Evolutionary conservation across 2,888 invertebrate genomes (phyloP).

Genomic region (Villa cingulata): DNA sequence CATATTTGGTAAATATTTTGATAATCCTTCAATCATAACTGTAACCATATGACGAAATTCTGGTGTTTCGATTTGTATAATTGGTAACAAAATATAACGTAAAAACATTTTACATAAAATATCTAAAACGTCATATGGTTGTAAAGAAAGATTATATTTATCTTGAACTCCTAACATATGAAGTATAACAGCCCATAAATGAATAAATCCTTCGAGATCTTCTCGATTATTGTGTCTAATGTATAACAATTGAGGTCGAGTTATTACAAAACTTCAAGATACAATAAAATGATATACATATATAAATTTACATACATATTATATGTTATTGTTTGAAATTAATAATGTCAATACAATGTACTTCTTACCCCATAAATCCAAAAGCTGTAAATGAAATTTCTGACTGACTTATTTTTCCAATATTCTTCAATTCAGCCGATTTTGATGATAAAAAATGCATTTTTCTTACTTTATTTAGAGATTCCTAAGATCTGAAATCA

Average conservation of each 20-base stretch:
- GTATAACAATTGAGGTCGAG: slow-evolving; percentile 47
- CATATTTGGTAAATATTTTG: no score
- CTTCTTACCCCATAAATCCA: slow-evolving; percentile 53
- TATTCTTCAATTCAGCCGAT: slow-evolving; percentile 33
- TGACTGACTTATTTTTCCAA: slow-evolving; percentile 50
- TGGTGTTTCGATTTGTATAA: slow-evolving; percentile 12
- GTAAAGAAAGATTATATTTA: slow-evolving; percentile 13
- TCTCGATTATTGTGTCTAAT: slow-evolving; percentile 42
- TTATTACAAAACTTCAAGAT: slow-evolving; percentile 39
- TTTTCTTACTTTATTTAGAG: slow-evolving; percentile 45
- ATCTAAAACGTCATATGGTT: slow-evolving; percentile 8
- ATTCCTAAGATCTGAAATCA: slow-evolving; percentile 47
- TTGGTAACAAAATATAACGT: slow-evolving; percentile 14
- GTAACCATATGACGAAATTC: slow-evolving; percentile 12
- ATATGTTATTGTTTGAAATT: no score
- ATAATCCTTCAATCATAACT: slow-evolving; percentile 12
- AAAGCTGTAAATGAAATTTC: slow-evolving; percentile 69
- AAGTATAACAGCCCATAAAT: slow-evolving; percentile 67
- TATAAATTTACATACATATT: no score
- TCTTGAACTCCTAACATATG: slow-evolving; percentile 64
- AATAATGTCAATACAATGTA: no score
- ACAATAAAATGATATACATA: no score
- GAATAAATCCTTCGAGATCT: slow-evolving; percentile 57
- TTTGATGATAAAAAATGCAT: slow-evolving; percentile 48
- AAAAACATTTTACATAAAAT: slow-evolving; percentile 9